Percentiles rank a stretch among this genome's conserved stretches.
These are phyloP conservation scores for Crenichthys baileyi DNA, from an alignment of 2,797 vertebrate species.

Conservation along the genomic window DNA sequence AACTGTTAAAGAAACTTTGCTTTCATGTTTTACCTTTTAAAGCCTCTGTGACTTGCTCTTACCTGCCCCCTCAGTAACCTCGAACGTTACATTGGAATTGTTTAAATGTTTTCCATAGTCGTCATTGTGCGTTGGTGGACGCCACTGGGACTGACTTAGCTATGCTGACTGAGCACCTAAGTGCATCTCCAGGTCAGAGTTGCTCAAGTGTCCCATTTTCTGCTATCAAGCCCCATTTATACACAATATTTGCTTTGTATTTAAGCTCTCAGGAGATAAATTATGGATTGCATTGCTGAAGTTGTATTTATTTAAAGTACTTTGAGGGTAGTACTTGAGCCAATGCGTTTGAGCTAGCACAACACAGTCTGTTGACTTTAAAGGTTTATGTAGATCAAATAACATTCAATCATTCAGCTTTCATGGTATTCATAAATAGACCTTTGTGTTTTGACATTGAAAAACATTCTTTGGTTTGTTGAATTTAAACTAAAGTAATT, in stretches of 20 bases:
- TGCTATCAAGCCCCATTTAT: constrained; percentile 13
- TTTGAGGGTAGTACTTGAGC: constrained; percentile 11
- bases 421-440: neutral
- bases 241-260: constrained; percentile 7
- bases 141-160: constrained; percentile 13
- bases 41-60: neutral
- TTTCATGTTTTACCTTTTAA: neutral
- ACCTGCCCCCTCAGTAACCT: neutral
- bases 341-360: constrained; percentile 1
- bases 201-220: constrained; percentile 17
- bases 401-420: neutral
- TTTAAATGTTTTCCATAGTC: constrained; percentile 10
- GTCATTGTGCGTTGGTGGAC: neutral
- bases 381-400: constrained; percentile 36
- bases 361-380: constrained; percentile 41
- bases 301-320: constrained; percentile 11
- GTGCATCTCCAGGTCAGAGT: constrained; percentile 38
- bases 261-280: neutral
- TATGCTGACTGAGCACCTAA: constrained; percentile 21
- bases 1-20: neutral
- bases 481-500: neutral
- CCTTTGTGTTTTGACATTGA: neutral
- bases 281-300: constrained; percentile 4
- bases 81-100: neutral
- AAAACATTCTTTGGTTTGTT: neutral